Base-by-base conservation (phyloP, 64 coral and sea anemone species). In the Exaiptasia diaphana region DNA sequence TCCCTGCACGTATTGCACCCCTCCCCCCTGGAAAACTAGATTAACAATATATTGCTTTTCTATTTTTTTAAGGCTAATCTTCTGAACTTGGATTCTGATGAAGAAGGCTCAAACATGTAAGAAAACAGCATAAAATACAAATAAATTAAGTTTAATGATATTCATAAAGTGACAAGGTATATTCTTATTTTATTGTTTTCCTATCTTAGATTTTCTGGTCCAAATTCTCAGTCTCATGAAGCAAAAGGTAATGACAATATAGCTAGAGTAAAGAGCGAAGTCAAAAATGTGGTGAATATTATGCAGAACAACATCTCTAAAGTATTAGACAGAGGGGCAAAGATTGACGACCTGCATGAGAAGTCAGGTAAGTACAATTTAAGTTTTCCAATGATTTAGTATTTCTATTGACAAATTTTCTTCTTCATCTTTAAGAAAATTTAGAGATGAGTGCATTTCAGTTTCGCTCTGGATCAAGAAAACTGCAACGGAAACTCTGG, bases 221-320 rank as follows among this genome's bases (percentile, higher is more conserved):
- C 91, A 33, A 84, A 88, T 64, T 63, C 17, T 71, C 89, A 43
- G 53, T 77, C 61, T 59, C 76, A 63, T 78, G 74, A 73, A 21
- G 80, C 65, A 39, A 64, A 88, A 75, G 18, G 68, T 68, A 88
- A 94, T 38, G 84, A 89, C 68, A 77, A 77, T 17, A 79, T 99
- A 44, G 58, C 89, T 11, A 88, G 74, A 63, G 95, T 99, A 15
- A 99, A 92, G 22, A 76, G 70, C 22, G 95, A 99, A 56, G 89
- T 99, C 26, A 75, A 87, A 65, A 76, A 79, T 76, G 95, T 99
- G 15, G 90, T 91, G 57, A 83, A 88, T 23, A 55, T 91, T 21
- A 99, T 99, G 95, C 95, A 99, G 22, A 83, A 79, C 41, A 99
- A 99, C 33, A 99, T 99, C 54, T 79, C 89, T 32, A 99, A 99